phyloP scores from a whole-genome alignment of 2,797 vertebrate genomes.

The Helarctos malayanus region DNA sequence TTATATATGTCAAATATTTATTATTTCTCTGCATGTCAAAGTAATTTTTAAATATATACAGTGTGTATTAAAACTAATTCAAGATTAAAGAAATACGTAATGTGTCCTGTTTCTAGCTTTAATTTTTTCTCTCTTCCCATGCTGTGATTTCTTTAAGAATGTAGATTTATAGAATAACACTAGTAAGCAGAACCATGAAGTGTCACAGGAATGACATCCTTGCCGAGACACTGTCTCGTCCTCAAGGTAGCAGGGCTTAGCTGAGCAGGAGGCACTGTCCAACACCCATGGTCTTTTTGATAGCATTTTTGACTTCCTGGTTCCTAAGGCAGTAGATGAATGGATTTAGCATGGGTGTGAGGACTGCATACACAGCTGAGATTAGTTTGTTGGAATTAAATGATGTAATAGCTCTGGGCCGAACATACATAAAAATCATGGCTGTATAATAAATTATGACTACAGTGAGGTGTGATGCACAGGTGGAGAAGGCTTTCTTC shows the following conservation, averaged over 20 bases:
- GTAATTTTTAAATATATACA: neutral
- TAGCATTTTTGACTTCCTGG: conserved; percentile 80
- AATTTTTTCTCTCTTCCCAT: neutral
- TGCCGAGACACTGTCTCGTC: neutral
- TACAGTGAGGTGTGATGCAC: conserved; percentile 80
- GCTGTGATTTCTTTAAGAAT: neutral
- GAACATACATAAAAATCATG: conserved; percentile 81
- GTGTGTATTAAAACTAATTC: neutral
- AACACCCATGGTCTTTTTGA: conserved; percentile 68
- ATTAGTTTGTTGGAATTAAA: conserved; percentile 82
- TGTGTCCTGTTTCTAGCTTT: neutral
- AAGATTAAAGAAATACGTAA: neutral
- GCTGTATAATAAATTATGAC: conserved; percentile 81
- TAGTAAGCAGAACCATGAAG: neutral
- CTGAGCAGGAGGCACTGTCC: neutral
- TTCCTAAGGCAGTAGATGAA: conserved; percentile 86
- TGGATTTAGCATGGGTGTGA: conserved; percentile 81
- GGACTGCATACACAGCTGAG: conserved; percentile 74
- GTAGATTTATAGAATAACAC: neutral
- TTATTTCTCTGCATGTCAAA: neutral
- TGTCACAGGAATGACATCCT: neutral
- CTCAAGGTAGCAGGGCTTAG: neutral
- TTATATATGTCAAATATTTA: neutral
- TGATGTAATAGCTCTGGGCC: conserved; percentile 68
- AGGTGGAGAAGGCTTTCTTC: conserved; percentile 79